Conservation (phyloP, 2,888 invertebrate genomes). For the Oscheius sp. region DNA sequence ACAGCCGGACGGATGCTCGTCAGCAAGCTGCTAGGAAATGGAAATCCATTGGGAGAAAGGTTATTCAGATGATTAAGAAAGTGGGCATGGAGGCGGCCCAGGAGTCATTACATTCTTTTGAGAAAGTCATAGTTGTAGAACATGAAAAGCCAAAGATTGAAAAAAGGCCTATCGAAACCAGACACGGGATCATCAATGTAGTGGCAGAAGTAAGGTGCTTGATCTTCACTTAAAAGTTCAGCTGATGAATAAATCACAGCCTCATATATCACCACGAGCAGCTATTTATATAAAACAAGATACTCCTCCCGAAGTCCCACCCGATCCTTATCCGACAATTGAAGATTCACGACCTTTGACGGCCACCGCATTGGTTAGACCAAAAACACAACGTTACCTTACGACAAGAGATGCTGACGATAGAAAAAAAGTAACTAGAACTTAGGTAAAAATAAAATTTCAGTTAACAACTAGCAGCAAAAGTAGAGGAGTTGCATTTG, state of each 20-base stretch:
- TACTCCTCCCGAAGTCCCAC: slow-evolving; percentile 4
- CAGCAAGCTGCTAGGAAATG: neutral
- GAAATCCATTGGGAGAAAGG: neutral
- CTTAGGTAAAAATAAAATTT: neutral
- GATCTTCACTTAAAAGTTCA: neutral
- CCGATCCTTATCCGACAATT: neutral
- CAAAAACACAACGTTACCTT: slow-evolving; percentile 1
- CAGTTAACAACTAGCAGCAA: neutral
- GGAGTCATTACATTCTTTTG: neutral
- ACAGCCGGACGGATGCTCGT: neutral
- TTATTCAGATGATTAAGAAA: neutral
- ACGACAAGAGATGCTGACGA: slow-evolving; percentile 1
- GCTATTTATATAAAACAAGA: neutral
- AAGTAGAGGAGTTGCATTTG: neutral
- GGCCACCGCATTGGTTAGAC: neutral
- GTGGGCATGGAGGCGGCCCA: neutral
- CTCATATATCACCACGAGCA: neutral
- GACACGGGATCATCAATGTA: slow-evolving; percentile 4
- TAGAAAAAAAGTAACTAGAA: neutral
- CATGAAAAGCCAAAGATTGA: neutral
- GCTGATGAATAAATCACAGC: neutral
- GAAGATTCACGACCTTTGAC: slow-evolving; percentile 3
- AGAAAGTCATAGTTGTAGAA: neutral
- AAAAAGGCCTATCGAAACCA: neutral
- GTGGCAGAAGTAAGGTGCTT: slow-evolving; percentile 5